Percentiles rank a stretch among this genome's conserved stretches.
Conservation (phyloP, 2,797 vertebrate species). For the Myotis daubentonii region DNA sequence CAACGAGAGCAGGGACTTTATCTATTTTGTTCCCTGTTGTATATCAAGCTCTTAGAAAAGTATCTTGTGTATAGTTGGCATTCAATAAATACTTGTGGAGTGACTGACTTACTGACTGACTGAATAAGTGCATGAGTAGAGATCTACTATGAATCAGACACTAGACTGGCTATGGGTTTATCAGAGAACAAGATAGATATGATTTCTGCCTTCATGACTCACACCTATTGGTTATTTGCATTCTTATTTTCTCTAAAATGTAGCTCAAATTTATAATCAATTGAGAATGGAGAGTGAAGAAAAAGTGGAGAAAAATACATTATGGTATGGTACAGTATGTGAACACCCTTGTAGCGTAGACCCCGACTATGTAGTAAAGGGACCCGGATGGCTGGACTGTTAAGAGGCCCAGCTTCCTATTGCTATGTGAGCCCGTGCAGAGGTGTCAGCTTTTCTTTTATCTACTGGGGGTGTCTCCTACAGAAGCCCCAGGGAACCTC, state of each 20-base stretch:
- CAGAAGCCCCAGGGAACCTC: conserved; percentile 51
- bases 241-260: conserved; percentile 27
- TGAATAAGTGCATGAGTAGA: neutral
- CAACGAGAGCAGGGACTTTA: neutral
- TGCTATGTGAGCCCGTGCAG: neutral
- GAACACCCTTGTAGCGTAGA: neutral
- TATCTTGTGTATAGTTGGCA: neutral
- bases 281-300: neutral
- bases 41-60: neutral
- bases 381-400: neutral
- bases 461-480: conserved; percentile 26
- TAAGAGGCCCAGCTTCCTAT: neutral
- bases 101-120: neutral
- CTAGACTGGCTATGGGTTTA: neutral
- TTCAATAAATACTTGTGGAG: neutral
- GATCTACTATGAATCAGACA: neutral
- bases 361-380: neutral
- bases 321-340: neutral
- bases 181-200: neutral
- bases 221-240: neutral
- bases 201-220: neutral
- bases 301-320: neutral
- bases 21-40: neutral
- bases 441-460: conserved; percentile 53
- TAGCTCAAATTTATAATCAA: neutral